Conservation (phyloP, 2,113 vertebrate species). For the Psittacara wagleri region DNA sequence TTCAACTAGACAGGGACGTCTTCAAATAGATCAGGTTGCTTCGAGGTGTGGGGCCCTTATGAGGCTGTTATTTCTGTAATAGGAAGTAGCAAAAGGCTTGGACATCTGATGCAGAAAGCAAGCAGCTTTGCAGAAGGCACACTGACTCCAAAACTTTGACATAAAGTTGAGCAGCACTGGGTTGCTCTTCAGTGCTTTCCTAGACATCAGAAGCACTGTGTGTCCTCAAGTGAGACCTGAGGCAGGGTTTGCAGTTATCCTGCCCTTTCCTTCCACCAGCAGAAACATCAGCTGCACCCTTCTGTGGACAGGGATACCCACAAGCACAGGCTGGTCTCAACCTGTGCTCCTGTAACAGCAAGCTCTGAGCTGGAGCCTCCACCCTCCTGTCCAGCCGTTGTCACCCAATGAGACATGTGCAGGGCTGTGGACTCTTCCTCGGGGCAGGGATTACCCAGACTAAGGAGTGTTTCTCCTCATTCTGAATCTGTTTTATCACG, state of each 20-base stretch:
- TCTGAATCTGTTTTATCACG: not conserved
- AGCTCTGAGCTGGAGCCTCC: not conserved
- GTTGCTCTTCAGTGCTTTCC: not conserved
- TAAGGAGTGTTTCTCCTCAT: not conserved
- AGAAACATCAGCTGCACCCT: not conserved
- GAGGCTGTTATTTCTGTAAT: not conserved
- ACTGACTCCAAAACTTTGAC: not conserved
- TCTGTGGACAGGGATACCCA: not conserved
- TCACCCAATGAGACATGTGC: not conserved
- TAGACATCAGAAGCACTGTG: accelerated
- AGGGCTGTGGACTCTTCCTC: not conserved
- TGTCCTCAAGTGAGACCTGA: not conserved
- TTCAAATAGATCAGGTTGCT: not conserved
- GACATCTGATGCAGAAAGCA: not conserved
- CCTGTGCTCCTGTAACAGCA: not conserved
- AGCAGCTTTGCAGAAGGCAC: not conserved
- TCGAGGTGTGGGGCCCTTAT: not conserved
- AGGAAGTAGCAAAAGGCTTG: not conserved
- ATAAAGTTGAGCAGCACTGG: not conserved
- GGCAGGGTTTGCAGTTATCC: not conserved
- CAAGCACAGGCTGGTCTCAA: not conserved
- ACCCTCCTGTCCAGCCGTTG: not conserved
- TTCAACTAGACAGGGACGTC: not conserved
- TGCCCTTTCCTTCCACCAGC: not conserved
- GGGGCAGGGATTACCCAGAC: not conserved